A percentile compares a stretch with the other conserved stretches of the same genome.
Evolutionary conservation across 2,797 vertebrate genomes (phyloP).

Genomic region (Alauda arvensis): DNA sequence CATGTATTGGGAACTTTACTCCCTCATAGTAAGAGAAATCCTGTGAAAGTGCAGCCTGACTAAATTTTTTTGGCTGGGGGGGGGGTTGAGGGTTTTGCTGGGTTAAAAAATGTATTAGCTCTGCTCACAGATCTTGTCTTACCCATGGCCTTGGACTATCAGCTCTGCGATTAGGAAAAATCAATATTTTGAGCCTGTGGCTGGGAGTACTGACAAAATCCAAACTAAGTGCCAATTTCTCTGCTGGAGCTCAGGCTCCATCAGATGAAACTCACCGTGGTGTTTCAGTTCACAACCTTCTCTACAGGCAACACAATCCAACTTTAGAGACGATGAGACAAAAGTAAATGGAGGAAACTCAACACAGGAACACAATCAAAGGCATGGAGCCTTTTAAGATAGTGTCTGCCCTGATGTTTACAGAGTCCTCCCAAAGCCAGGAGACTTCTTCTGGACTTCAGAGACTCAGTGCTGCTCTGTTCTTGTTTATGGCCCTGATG

Average conservation of each 20-base stretch:
- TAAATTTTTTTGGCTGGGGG: background rate
- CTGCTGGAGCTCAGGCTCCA: conserved; percentile 31
- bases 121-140: background rate
- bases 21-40: background rate
- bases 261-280: background rate
- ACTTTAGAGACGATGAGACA: background rate
- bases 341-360: conserved; percentile 51
- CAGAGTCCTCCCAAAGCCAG: conserved; percentile 12
- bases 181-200: background rate
- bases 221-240: background rate
- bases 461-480: conserved; percentile 20
- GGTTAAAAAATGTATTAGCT: background rate
- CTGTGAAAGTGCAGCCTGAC: background rate
- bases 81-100: background rate
- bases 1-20: background rate
- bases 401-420: conserved; percentile 30
- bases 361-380: conserved; percentile 45
- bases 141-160: background rate
- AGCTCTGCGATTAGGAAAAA: background rate
- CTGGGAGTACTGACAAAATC: background rate
- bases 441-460: conserved; percentile 45
- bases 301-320: background rate
- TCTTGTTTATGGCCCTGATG: conserved; percentile 1
- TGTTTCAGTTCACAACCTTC: conserved; percentile 25
- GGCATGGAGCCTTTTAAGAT: conserved; percentile 37